Evolutionary conservation across 2,888 invertebrate species (phyloP), one percentile per base, ranked within the genome.

Genomic region (Terebella lapidaria): DNA sequence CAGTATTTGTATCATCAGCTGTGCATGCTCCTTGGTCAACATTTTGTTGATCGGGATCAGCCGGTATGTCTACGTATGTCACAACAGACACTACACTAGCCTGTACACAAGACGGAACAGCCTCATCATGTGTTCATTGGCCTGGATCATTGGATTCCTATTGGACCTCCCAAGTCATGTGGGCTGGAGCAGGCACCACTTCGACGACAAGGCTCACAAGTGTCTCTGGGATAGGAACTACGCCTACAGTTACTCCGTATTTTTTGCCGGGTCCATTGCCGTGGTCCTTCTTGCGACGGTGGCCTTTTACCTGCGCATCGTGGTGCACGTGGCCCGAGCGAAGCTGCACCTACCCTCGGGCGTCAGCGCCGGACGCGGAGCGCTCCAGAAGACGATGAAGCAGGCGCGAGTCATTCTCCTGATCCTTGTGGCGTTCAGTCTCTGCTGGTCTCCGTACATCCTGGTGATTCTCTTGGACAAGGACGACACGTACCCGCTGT

Each of bases 381-480:
- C 20, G 20, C 29, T 30, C 20, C 5, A 4, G 30, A 20, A 26
- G 24, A 29, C 54, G 20, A 42, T 55, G 29, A 25, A 30, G 18
- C 60, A 71, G 46, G 72, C 72, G 0, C 65, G 65, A 22, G 70
- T 71, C 2, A 57, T 74, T 56, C 71, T 72, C 54, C 61, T 71
- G 20, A 72, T 74, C 47, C 74, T 72, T 54, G 63, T 69, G 1
- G 69, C 69, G 4, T 74, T 73, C 57, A 42, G 67, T 1, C 54
- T 62, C 22, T 74, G 73, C 57, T 74, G 74, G 74, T 58, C 67
- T 4, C 74, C 74, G 1, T 74, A 74, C 59, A 68, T 70, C 24
- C 26, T 70, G 3, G 57, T 74, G 5, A 65, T 74, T 22, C 67
- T 71, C 3, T 24, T 68, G 1, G 73, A 73, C 57, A 57, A 47